Evolutionary conservation across 2,113 vertebrate genomes (phyloP).

Genomic region (Pipra filicauda): DNA sequence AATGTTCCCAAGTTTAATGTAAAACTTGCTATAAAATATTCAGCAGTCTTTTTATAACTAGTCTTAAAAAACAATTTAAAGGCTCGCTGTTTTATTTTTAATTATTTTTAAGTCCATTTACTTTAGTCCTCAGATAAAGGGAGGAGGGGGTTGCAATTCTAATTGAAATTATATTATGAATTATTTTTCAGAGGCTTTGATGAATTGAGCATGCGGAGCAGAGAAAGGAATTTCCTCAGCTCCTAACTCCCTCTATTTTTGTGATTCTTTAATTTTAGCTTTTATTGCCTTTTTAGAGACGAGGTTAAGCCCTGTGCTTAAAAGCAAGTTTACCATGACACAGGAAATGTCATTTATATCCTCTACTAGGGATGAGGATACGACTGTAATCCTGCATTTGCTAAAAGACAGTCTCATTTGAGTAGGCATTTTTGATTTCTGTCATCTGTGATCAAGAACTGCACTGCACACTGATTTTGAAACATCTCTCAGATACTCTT

Average conservation of each 20-base stretch:
- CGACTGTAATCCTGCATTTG: background rate
- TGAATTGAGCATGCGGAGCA: background rate
- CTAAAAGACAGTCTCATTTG: background rate
- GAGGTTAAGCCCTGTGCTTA: background rate
- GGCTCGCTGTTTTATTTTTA: constrained; percentile 60
- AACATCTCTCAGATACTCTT: background rate
- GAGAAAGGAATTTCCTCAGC: background rate
- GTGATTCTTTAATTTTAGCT: background rate
- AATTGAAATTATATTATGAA: constrained; percentile 33
- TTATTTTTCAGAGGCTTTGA: constrained; percentile 5
- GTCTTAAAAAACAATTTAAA: constrained; percentile 61
- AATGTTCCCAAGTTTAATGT: constrained; percentile 53
- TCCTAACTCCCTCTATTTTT: background rate
- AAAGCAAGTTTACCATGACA: background rate
- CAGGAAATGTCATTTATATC: background rate
- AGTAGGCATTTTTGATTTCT: background rate
- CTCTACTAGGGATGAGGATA: background rate
- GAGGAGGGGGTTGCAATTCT: background rate
- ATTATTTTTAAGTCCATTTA: constrained; percentile 66
- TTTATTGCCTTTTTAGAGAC: background rate
- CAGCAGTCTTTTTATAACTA: constrained; percentile 51
- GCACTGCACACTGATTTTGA: background rate
- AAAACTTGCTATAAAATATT: constrained; percentile 69
- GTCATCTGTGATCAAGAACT: background rate
- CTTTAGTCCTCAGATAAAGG: constrained; percentile 46